A percentile compares a stretch with the other conserved stretches of the same genome.
Evolutionary conservation across 1,140 invertebrate species (phyloP).

Genomic region (Drosophila pandora): DNA sequence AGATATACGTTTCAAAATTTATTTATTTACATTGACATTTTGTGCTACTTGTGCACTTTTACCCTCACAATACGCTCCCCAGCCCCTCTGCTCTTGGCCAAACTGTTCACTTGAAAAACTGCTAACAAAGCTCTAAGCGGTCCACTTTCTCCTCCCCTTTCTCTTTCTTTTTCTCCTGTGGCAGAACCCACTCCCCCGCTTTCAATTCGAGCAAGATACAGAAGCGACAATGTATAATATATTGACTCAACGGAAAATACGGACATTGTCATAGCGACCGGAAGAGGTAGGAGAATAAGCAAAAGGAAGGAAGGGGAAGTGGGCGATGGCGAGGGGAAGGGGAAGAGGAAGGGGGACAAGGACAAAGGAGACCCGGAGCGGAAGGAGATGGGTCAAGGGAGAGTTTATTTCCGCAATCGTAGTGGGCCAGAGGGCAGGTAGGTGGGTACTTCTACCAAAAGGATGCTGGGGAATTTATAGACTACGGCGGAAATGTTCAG

Average conservation of each 20-base stretch:
- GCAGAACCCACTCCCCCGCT: not conserved
- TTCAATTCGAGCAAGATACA: constrained; percentile 36
- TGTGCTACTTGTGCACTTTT: constrained; percentile 76
- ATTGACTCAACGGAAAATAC: constrained; percentile 79
- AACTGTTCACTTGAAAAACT: constrained; percentile 66
- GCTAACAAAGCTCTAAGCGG: constrained; percentile 79
- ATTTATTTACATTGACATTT: constrained; percentile 82
- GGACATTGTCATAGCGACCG: constrained; percentile 75
- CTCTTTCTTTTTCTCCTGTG: not conserved
- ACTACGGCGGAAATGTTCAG: constrained; percentile 41
- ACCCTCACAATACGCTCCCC: not conserved
- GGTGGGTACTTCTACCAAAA: constrained; percentile 10
- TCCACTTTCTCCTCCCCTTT: constrained; percentile 42
- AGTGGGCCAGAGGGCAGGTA: constrained; percentile 1
- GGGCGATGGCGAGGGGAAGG: constrained; percentile 5
- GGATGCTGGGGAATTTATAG: constrained; percentile 39
- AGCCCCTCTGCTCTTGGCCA: not conserved
- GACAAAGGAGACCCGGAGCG: constrained; percentile 30
- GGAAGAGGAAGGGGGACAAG: constrained; percentile 22
- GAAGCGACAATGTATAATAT: constrained; percentile 76
- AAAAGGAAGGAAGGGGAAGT: constrained; percentile 4
- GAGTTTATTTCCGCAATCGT: constrained; percentile 69
- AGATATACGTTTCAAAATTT: constrained; percentile 78
- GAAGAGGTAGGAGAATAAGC: constrained; percentile 50
- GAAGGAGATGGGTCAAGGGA: constrained; percentile 75